phyloP scores from a whole-genome alignment of 1,140 invertebrate genomes.

The Cydia pomonella region DNA sequence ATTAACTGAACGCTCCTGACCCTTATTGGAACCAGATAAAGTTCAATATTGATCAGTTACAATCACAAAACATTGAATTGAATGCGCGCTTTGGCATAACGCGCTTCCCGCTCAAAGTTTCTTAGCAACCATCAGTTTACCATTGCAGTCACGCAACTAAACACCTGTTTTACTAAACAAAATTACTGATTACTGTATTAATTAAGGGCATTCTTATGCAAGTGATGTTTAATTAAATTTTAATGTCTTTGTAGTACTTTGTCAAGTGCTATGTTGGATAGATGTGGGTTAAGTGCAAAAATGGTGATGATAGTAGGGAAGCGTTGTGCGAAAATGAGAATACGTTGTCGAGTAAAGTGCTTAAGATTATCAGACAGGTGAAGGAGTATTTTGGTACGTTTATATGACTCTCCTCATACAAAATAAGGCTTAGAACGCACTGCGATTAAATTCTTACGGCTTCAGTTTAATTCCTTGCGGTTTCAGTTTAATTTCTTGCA shows the following conservation, averaged over 20 bases:
- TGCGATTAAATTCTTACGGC: no score
- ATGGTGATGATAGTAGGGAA: slow-evolving; percentile 20
- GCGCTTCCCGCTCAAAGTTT: not conserved
- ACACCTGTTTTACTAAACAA: slow-evolving; percentile 12
- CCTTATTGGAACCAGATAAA: no score
- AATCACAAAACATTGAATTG: not conserved
- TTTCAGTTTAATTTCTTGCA: no score
- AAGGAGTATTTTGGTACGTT: slow-evolving; percentile 25
- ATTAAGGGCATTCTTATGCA: not conserved
- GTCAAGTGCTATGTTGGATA: slow-evolving; percentile 10
- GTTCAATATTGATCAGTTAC: no score
- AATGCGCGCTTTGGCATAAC: slow-evolving; percentile 8
- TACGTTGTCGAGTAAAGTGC: not conserved
- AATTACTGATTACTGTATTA: not conserved
- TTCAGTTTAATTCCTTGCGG: no score
- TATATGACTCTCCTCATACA: no score
- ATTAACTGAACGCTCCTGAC: no score
- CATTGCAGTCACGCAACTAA: not conserved
- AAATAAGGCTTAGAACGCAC: no score
- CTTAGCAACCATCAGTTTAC: slow-evolving; percentile 32
- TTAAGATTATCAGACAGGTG: not conserved
- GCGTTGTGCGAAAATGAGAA: slow-evolving; percentile 1
- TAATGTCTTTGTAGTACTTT: not conserved
- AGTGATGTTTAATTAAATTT: not conserved
- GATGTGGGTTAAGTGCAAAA: slow-evolving; percentile 28